Evolutionary conservation across 2,797 vertebrate genomes (phyloP).

Genomic region (Xenopus petersii): DNA sequence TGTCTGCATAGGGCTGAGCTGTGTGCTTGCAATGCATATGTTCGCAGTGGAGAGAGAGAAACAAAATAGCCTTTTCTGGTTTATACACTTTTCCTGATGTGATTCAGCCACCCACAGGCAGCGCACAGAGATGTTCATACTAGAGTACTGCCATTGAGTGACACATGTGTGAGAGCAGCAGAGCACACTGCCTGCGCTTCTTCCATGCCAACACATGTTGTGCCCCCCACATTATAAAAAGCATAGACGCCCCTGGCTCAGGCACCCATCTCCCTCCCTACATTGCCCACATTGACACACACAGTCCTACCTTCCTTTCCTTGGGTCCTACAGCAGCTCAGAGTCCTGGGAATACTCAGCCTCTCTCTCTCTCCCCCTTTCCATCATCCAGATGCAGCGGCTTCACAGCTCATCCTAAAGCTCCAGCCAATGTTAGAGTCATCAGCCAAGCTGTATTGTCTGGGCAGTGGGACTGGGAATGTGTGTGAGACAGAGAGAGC

Average conservation of each 20-base stretch:
- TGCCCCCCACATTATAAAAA: not conserved
- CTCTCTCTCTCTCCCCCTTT: not conserved
- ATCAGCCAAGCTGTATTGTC: slow-evolving; percentile 47
- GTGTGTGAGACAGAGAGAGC: slow-evolving; percentile 55
- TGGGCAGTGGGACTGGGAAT: slow-evolving; percentile 56
- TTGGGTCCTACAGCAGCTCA: slow-evolving; percentile 17
- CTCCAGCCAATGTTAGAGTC: slow-evolving; percentile 13
- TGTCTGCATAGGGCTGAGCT: too few relatives aligned
- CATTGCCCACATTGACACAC: slow-evolving; percentile 6
- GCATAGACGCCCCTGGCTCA: slow-evolving; percentile 18
- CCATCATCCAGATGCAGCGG: not conserved
- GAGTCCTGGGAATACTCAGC: slow-evolving; percentile 15
- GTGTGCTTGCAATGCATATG: not conserved
- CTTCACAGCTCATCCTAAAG: slow-evolving; percentile 11
- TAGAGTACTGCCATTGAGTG: not conserved
- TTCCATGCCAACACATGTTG: not conserved
- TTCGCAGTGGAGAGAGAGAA: slow-evolving; percentile 14
- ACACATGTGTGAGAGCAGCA: not conserved
- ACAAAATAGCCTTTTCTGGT: slow-evolving; percentile 1
- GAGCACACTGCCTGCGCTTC: not conserved
- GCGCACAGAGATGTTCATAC: not conserved
- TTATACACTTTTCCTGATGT: slow-evolving; percentile 23
- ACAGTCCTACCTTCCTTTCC: slow-evolving; percentile 35
- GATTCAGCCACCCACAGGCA: slow-evolving; percentile 4
- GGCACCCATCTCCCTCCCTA: slow-evolving; percentile 18